These are phyloP conservation scores for Labeo rohita DNA, from an alignment of 2,113 vertebrate genomes.

Conservation along the genomic window DNA sequence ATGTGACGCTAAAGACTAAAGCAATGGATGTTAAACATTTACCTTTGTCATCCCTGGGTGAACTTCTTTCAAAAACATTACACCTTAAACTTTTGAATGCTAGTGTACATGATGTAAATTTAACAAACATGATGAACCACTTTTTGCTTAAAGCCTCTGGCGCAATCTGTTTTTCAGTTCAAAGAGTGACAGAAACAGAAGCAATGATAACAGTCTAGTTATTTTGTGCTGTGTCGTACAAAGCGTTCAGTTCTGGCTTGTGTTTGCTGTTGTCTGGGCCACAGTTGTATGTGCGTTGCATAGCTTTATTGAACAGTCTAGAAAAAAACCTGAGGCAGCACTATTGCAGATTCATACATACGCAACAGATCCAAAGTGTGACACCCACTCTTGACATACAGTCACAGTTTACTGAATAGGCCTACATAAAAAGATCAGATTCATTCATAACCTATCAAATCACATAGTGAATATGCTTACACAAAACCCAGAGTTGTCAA, in stretches of 20 bases:
- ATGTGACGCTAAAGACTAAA: too few species aligned
- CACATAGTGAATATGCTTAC: background rate
- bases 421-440: background rate
- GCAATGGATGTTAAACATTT: too few species aligned
- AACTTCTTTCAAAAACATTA: background rate
- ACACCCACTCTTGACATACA: constrained; percentile 40
- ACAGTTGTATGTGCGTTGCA: constrained; percentile 57
- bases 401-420: background rate
- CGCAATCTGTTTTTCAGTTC: background rate
- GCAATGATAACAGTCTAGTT: background rate
- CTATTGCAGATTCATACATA: constrained; percentile 68
- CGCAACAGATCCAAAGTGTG: constrained; percentile 62
- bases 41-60: background rate
- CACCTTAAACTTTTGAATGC: too few species aligned
- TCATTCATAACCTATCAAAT: background rate
- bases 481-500: background rate
- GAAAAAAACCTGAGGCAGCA: constrained; percentile 67
- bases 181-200: background rate
- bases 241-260: background rate
- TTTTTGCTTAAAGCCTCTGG: background rate
- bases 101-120: too few species aligned
- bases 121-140: background rate
- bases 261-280: background rate
- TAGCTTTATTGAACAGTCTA: constrained; percentile 70
- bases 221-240: background rate